Percentiles rank a stretch among this genome's conserved stretches.
phyloP scores from a whole-genome alignment of 2,113 vertebrate genomes.

The Zosterops borbonicus region DNA sequence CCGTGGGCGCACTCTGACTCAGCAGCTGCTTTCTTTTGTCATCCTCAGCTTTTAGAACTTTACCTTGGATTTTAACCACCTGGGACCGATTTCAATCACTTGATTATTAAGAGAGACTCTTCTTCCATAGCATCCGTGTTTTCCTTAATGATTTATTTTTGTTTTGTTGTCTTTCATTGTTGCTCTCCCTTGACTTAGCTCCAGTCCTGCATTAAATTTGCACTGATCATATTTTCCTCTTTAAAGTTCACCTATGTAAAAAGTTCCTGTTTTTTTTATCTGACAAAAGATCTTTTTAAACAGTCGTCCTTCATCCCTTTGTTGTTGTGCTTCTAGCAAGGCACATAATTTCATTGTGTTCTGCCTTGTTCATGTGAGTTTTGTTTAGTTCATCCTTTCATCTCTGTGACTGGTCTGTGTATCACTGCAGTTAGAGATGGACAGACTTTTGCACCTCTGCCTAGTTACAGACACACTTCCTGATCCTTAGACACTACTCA shows the following conservation, averaged over 20 bases:
- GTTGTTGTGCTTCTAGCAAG: not conserved
- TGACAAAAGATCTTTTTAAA: constrained; percentile 10
- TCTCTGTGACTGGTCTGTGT: not conserved
- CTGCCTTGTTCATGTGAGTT: not conserved
- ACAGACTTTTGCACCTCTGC: not conserved
- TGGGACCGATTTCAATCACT: constrained; percentile 53
- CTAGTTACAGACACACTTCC: not conserved
- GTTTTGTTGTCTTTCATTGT: constrained; percentile 16
- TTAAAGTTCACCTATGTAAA: not conserved
- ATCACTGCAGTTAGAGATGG: not conserved
- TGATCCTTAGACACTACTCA: not conserved
- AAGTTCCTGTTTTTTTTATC: constrained; percentile 35
- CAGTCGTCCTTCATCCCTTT: not conserved
- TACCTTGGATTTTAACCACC: constrained; percentile 31
- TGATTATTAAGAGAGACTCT: constrained; percentile 33
- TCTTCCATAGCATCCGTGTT: constrained; percentile 34
- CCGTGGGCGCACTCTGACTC: not conserved
- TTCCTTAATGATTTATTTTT: not conserved
- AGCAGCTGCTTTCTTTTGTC: constrained; percentile 15
- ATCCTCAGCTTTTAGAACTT: constrained; percentile 23
- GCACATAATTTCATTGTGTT: not conserved
- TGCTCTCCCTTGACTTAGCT: not conserved
- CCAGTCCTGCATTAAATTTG: not conserved
- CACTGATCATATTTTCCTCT: not conserved
- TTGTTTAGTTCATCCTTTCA: constrained; percentile 19